Evolutionary conservation across 2,113 vertebrate species (phyloP), one percentile per base, ranked within the genome.

Genomic region (Neodontobutis hainanensis): DNA sequence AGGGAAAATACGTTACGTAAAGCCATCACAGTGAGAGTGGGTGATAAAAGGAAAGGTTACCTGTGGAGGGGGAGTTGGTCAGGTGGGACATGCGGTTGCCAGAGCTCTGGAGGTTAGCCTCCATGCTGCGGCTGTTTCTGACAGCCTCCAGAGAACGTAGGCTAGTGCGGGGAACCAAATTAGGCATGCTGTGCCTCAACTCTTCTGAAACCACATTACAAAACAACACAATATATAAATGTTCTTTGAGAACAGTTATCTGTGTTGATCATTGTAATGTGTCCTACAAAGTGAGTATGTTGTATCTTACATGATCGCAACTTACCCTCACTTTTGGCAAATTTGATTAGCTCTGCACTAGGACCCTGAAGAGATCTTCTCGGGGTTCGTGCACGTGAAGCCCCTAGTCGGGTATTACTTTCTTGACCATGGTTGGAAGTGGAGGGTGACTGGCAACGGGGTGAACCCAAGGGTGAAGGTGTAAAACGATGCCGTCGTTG

Each of bases 101-200:
- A 34, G 95, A 95, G 86, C 90, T 94, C 89, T 97, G 96, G 80
- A 97, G 92, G 74, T 97, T 96, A 42, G 94, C 94, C 90, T 97
- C 95, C 92, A 96, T 88, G 90, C 95, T 96, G 71, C 94, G 94
- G 77, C 95, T 96, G 92, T 94, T 94, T 61, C 94, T 91, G 16
- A 95, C 92, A 0, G 96, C 93, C 73, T 95, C 95, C 74, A 96
- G 74, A 10, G 94, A 89, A 8, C 93, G 94, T 40, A 96, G 93
- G 78, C 94, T 93, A 58, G 93, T 94, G 83, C 94, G 94, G 68
- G 92, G 92, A 77, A 95, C 94, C 90, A 96, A 85, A 79, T 95
- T 96, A 79, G 96, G 95, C 95, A 97, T 96, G 90, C 95, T 96
- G 89, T 94, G 94, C 42, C 94, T 91, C 86, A 96, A 87, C 83